These are phyloP conservation scores for Dunckerocampus dactyliophorus DNA, from an alignment of 2,113 vertebrate species.

Conservation along the genomic window DNA sequence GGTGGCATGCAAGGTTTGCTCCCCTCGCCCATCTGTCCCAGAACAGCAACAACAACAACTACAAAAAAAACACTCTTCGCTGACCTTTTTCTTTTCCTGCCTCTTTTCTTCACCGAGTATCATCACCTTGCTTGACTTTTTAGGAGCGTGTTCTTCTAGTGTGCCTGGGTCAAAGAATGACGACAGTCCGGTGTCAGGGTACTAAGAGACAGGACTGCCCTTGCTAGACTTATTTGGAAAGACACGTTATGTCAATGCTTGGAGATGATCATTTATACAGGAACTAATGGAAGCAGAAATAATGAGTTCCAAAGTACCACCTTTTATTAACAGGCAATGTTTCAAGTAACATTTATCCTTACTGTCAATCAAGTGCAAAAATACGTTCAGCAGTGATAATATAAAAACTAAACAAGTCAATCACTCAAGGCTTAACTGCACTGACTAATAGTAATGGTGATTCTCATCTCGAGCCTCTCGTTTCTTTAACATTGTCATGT, in stretches of 20 bases:
- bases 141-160: slow-evolving; percentile 42
- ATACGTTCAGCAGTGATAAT: no score
- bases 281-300: no score
- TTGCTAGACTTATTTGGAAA: neutral
- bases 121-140: slow-evolving; percentile 33
- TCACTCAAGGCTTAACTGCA: no score
- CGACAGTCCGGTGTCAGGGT: slow-evolving; percentile 47
- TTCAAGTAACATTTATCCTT: no score
- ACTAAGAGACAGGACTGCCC: slow-evolving; percentile 53
- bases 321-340: no score
- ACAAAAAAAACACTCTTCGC: no score
- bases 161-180: slow-evolving; percentile 60
- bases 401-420: no score
- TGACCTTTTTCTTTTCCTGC: slow-evolving; percentile 63
- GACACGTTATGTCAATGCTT: neutral
- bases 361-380: no score
- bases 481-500: no score
- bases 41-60: slow-evolving; percentile 56
- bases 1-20: slow-evolving; percentile 99
- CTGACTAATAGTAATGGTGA: no score
- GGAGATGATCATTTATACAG: neutral
- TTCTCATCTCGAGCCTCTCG: no score
- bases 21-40: slow-evolving; percentile 38
- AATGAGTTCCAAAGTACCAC: neutral
- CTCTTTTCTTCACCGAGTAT: slow-evolving; percentile 48